These are phyloP conservation scores for Siphonodentalium dalli DNA, from an alignment of 2,888 invertebrate genomes.

Conservation along the genomic window DNA sequence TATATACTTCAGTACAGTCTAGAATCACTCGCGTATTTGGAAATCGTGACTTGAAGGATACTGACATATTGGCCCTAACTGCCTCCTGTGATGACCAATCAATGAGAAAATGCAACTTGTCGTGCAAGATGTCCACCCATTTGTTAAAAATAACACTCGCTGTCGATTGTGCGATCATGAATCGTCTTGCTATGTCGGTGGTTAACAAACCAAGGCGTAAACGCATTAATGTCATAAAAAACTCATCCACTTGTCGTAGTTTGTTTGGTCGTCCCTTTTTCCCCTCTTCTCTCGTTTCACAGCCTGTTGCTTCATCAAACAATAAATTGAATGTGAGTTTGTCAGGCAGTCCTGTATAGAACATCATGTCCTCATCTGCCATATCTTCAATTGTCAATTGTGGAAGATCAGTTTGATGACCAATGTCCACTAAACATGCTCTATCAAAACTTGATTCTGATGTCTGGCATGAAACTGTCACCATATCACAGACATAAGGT, in stretches of 20 bases:
- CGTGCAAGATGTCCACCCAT: constrained; percentile 11
- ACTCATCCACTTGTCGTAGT: constrained; percentile 17
- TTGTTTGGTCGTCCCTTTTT: constrained; percentile 12
- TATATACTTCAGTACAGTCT: constrained; percentile 34
- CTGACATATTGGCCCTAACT: constrained; percentile 17
- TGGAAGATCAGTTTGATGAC: no score
- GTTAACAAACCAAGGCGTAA: constrained; percentile 20
- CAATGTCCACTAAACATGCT: no score
- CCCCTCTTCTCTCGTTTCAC: not conserved
- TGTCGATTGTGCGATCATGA: constrained; percentile 13
- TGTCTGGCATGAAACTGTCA: no score
- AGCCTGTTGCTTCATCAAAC: no score
- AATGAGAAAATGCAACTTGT: constrained; percentile 7
- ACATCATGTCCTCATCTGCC: no score
- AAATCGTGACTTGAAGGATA: constrained; percentile 18
- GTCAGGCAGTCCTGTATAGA: no score
- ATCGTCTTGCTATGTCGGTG: constrained; percentile 18
- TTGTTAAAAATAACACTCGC: constrained; percentile 3
- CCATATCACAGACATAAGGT: no score
- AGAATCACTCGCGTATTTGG: constrained; percentile 25
- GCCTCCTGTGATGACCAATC: constrained; percentile 12
- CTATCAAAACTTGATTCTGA: no score
- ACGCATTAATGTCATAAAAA: constrained; percentile 18
- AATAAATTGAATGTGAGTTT: no score
- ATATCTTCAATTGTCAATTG: no score